Conservation (phyloP, 2,888 invertebrate genomes). For the Busseola fusca region DNA sequence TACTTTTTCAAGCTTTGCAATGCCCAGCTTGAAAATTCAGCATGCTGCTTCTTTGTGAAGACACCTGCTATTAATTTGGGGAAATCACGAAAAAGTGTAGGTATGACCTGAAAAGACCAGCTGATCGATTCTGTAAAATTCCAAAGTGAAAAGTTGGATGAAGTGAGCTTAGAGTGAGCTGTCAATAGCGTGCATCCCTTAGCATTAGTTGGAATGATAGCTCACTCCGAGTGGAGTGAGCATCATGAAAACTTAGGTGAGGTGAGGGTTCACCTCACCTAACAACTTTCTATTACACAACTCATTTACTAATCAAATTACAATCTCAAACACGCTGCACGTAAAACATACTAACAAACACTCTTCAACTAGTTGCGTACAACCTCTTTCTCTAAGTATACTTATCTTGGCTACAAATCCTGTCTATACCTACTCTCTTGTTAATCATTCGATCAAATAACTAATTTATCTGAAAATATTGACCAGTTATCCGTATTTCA, state of each 20-base stretch:
- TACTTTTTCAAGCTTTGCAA: neutral
- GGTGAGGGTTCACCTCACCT: no score
- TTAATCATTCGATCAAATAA: neutral
- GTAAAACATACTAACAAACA: no score
- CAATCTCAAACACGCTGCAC: no score
- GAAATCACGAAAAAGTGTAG: neutral
- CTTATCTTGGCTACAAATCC: neutral
- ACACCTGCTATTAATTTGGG: neutral
- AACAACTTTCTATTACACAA: no score
- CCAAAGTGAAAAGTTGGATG: no score
- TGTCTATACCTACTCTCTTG: neutral
- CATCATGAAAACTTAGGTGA: no score
- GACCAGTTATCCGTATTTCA: conserved; percentile 1
- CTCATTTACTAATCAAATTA: no score
- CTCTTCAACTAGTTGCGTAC: neutral
- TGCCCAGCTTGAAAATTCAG: neutral
- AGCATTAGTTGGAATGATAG: no score
- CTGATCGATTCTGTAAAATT: no score
- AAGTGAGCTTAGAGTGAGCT: no score
- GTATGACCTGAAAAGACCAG: neutral
- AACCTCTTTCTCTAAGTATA: neutral
- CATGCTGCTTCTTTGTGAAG: neutral
- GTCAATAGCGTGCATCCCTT: no score
- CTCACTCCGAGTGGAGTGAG: no score
- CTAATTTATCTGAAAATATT: neutral